A percentile compares a stretch with the other conserved stretches of the same genome.
These are phyloP conservation scores for Euphonia xanthogaster DNA, from an alignment of 2,797 vertebrate genomes.

Conservation along the genomic window DNA sequence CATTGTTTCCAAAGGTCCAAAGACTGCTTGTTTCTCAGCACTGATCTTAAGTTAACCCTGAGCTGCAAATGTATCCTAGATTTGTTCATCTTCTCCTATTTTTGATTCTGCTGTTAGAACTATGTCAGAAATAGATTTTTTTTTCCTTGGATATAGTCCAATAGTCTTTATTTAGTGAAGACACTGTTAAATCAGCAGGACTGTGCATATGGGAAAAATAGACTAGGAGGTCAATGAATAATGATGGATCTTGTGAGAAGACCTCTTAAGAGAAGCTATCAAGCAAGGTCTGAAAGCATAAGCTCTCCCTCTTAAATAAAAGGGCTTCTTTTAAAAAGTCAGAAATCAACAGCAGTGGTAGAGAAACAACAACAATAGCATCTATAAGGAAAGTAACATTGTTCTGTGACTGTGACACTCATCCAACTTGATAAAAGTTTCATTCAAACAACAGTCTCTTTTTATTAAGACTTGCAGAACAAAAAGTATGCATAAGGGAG, in stretches of 20 bases:
- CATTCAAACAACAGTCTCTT: not conserved
- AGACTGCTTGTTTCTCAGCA: not conserved
- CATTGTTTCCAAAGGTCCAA: not conserved
- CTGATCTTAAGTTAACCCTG: not conserved
- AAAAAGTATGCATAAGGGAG: not conserved
- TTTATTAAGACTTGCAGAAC: not conserved
- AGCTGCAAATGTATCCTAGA: fast-evolving
- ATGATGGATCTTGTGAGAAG: not conserved
- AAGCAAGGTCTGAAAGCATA: not conserved
- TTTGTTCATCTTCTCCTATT: not conserved
- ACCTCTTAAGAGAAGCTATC: not conserved
- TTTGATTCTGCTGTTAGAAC: not conserved
- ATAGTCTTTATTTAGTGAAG: not conserved
- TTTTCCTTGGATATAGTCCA: not conserved
- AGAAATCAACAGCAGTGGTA: not conserved
- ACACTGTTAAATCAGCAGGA: not conserved
- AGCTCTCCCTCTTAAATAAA: not conserved
- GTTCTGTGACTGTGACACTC: not conserved
- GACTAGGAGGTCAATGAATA: not conserved
- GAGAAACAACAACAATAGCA: not conserved
- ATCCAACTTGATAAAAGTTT: not conserved
- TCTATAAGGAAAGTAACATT: not conserved
- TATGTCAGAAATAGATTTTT: not conserved
- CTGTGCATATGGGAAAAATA: not conserved
- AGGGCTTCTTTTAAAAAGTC: not conserved